These are phyloP conservation scores for Fissipunctia ypsillon DNA, from an alignment of 2,888 invertebrate genomes.

Conservation along the genomic window DNA sequence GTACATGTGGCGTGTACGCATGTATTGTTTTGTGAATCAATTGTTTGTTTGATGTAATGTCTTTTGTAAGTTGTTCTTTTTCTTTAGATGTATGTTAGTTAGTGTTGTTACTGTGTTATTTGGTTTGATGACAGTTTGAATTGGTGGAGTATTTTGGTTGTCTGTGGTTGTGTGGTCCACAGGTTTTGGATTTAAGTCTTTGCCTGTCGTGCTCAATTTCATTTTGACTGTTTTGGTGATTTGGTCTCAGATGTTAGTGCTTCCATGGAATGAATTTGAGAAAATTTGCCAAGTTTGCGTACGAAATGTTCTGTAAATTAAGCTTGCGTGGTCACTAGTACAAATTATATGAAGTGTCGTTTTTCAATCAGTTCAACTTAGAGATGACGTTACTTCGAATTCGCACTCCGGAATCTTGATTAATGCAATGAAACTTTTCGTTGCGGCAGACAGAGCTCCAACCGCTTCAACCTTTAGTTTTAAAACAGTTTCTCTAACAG, in stretches of 20 bases:
- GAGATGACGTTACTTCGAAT: slow-evolving; percentile 25
- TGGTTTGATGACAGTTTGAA: slow-evolving; percentile 13
- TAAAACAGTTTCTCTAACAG: slow-evolving; percentile 5
- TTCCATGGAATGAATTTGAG: background rate
- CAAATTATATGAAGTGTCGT: slow-evolving; percentile 6
- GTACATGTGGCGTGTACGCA: slow-evolving; percentile 37
- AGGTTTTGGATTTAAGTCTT: background rate
- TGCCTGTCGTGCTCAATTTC: background rate
- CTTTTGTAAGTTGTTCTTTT: slow-evolving; percentile 29
- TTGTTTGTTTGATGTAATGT: slow-evolving; percentile 53
- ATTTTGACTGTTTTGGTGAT: background rate
- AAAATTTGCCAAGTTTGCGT: background rate
- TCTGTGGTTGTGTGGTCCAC: slow-evolving; percentile 36
- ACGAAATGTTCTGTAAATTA: background rate
- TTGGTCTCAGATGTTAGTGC: background rate
- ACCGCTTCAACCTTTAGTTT: background rate
- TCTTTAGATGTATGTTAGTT: background rate
- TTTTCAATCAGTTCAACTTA: slow-evolving; percentile 46
- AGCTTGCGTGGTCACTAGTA: background rate
- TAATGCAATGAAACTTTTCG: slow-evolving; percentile 30
- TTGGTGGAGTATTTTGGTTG: background rate
- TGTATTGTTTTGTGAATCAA: slow-evolving; percentile 62
- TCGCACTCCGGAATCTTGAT: slow-evolving; percentile 32
- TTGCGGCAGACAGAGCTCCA: background rate
- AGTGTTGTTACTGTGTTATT: slow-evolving; percentile 24